These are phyloP conservation scores for Stegostoma tigrinum DNA, from an alignment of 2,113 vertebrate species.

Conservation along the genomic window DNA sequence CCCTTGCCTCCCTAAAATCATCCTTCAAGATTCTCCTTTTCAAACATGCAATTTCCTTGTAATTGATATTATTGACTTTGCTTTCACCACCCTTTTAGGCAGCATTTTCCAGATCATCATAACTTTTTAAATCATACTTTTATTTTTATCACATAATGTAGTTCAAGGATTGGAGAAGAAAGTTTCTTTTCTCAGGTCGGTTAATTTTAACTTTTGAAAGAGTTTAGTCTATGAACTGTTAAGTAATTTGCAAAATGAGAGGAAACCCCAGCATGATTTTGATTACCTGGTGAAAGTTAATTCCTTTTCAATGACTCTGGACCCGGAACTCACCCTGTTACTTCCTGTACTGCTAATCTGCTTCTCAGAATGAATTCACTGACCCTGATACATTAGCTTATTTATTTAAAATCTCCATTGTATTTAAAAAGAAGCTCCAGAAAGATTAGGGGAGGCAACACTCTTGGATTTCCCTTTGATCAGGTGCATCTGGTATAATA, in stretches of 20 bases:
- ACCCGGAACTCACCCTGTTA: neutral
- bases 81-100: neutral
- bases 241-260: neutral
- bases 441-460: neutral
- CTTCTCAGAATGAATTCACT: neutral
- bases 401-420: neutral
- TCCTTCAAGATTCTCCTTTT: neutral
- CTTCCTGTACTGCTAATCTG: neutral
- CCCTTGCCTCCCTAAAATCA: neutral
- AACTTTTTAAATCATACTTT: neutral
- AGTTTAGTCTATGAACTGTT: neutral
- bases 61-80: neutral
- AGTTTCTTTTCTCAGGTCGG: neutral
- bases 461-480: neutral
- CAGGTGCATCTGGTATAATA: neutral
- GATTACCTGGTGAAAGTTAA: neutral
- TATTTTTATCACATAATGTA: neutral
- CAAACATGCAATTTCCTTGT: neutral
- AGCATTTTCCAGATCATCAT: neutral
- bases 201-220: neutral
- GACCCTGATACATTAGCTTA: neutral
- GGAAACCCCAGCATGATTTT: neutral
- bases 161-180: too few species aligned
- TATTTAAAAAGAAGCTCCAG: neutral
- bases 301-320: neutral